These are phyloP conservation scores for Lithosia quadra DNA, from an alignment of 2,888 invertebrate species.

Conservation along the genomic window DNA sequence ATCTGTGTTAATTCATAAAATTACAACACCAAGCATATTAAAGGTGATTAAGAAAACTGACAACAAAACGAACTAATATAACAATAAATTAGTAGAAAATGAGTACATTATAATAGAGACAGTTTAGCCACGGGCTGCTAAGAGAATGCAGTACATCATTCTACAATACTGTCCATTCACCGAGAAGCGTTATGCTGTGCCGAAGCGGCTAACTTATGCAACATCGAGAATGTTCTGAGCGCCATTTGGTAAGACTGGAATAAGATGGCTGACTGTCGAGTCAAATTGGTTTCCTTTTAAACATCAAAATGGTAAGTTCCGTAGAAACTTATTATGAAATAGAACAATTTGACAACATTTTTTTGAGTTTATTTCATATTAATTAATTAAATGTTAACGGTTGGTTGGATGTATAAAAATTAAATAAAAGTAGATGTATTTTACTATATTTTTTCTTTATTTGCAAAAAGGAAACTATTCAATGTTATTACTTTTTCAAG, in stretches of 20 bases:
- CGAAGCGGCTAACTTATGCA: constrained; percentile 27
- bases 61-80: constrained; percentile 39
- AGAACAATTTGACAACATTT: too few species aligned
- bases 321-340: neutral
- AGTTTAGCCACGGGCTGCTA: constrained; percentile 45
- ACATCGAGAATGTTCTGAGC: constrained; percentile 21
- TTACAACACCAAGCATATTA: constrained; percentile 27
- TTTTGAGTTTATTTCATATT: too few species aligned
- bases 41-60: constrained; percentile 43
- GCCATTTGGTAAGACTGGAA: constrained; percentile 40
- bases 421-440: too few species aligned
- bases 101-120: constrained; percentile 56
- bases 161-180: constrained; percentile 26
- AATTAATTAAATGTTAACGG: too few species aligned
- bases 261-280: neutral
- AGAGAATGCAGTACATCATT: constrained; percentile 64
- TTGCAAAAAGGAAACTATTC: too few species aligned
- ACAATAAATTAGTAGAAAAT: constrained; percentile 62
- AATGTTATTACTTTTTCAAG: too few species aligned
- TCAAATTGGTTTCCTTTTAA: neutral
- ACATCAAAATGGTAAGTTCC: neutral
- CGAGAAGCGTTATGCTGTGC: constrained; percentile 29
- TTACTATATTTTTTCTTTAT: too few species aligned
- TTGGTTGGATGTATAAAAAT: too few species aligned
- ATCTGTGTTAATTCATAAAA: constrained; percentile 5